A percentile compares a stretch with the other conserved stretches of the same genome.
These are phyloP conservation scores for Agrotis segetum DNA, from an alignment of 2,888 invertebrate genomes.

Conservation along the genomic window DNA sequence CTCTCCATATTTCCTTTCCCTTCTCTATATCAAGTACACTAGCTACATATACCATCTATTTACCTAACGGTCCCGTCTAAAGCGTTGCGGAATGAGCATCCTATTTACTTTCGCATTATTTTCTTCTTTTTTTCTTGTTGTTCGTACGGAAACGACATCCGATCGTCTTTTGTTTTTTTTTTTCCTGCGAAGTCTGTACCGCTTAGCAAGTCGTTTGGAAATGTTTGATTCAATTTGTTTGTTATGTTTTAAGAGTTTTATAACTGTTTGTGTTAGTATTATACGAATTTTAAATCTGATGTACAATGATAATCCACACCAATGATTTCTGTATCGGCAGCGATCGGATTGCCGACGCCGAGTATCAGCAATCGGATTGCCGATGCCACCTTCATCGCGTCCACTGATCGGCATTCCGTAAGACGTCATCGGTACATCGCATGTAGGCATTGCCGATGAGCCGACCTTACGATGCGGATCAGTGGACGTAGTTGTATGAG, in stretches of 20 bases:
- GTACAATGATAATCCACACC: too few relatives aligned
- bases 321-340: too few relatives aligned
- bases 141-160: conserved; percentile 25
- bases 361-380: too few relatives aligned
- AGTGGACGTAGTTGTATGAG: too few relatives aligned
- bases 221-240: conserved; percentile 13
- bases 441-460: too few relatives aligned
- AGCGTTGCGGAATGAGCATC: conserved; percentile 32
- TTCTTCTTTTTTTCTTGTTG: conserved; percentile 38
- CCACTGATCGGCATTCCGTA: too few relatives aligned
- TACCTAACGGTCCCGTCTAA: conserved; percentile 27
- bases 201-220: conserved; percentile 7
- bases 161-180: conserved; percentile 26
- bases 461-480: too few relatives aligned
- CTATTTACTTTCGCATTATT: conserved; percentile 45
- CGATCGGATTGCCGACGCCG: too few relatives aligned
- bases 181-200: conserved; percentile 4
- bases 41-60: conserved; percentile 41
- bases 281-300: too few relatives aligned
- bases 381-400: too few relatives aligned
- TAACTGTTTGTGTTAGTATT: neutral
- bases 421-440: too few relatives aligned
- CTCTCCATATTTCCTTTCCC: neutral
- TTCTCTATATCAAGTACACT: conserved; percentile 19
- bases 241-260: neutral